These are phyloP conservation scores for Bombus fervidus DNA, from an alignment of 1,140 invertebrate genomes.

Conservation along the genomic window DNA sequence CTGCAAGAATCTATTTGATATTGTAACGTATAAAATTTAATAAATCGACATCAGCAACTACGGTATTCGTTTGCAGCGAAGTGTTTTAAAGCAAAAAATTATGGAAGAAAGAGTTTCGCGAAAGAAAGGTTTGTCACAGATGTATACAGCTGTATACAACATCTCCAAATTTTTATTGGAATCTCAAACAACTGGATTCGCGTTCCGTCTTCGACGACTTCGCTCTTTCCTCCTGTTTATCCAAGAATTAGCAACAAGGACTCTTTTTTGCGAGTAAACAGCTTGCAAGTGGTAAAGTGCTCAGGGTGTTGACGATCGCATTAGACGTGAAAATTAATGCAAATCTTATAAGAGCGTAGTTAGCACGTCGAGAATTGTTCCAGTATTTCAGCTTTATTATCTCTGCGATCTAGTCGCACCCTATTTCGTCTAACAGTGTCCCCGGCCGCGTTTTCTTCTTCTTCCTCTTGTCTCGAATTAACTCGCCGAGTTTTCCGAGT, in stretches of 20 bases:
- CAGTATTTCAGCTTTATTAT: constrained; percentile 13
- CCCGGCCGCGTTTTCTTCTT: neutral
- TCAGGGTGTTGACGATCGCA: neutral
- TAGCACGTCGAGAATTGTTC: constrained; percentile 9
- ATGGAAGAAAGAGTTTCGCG: no score
- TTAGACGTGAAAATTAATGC: constrained; percentile 32
- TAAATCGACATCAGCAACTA: no score
- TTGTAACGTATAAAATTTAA: no score
- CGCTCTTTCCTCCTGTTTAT: neutral
- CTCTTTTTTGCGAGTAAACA: neutral
- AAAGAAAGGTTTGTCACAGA: no score
- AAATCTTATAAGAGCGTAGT: constrained; percentile 21
- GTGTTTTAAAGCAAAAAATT: no score
- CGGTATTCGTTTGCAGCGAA: no score
- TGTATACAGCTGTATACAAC: no score
- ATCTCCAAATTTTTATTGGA: no score
- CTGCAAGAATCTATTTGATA: no score
- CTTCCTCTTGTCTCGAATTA: neutral
- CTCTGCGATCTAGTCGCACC: neutral
- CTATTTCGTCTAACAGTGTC: neutral
- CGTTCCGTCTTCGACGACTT: neutral
- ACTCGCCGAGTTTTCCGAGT: neutral
- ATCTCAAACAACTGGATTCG: no score
- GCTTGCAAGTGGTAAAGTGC: neutral
- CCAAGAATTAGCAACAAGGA: neutral